phyloP scores from a whole-genome alignment of 2,888 invertebrate species.

The Diadegma fenestrale region DNA sequence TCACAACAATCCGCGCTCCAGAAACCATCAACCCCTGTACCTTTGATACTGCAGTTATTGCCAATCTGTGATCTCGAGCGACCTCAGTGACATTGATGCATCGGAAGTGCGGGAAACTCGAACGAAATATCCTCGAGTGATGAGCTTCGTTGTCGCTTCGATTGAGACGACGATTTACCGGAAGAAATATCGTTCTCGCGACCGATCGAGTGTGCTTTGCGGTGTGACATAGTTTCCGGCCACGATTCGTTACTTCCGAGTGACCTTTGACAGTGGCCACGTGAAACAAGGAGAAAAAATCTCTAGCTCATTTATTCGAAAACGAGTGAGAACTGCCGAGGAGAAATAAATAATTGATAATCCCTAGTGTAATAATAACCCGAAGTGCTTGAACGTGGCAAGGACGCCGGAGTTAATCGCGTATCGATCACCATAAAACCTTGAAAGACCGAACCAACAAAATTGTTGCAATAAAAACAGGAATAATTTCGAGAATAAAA shows the following conservation, averaged over 20 bases:
- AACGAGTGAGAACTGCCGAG: not conserved
- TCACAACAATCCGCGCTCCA: not conserved
- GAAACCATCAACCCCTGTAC: not conserved
- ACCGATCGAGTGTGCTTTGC: not conserved
- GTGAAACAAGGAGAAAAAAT: slow-evolving; percentile 3
- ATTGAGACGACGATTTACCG: not conserved
- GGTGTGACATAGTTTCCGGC: not conserved
- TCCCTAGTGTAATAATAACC: slow-evolving; percentile 42
- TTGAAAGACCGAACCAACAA: slow-evolving; percentile 17
- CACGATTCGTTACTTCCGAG: not conserved
- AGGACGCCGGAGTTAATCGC: slow-evolving; percentile 33
- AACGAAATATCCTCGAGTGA: not conserved
- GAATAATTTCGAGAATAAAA: slow-evolving; percentile 2
- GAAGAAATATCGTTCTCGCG: not conserved
- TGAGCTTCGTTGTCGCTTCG: not conserved
- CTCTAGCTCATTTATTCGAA: not conserved
- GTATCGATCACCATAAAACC: slow-evolving; percentile 51
- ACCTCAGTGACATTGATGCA: slow-evolving; percentile 8
- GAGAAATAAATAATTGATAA: slow-evolving; percentile 35
- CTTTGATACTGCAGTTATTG: not conserved
- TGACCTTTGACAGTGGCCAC: not conserved
- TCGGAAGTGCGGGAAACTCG: slow-evolving; percentile 10
- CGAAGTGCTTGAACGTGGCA: slow-evolving; percentile 44
- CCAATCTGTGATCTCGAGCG: not conserved
- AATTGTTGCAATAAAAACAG: not conserved